Evolutionary conservation across 2,113 vertebrate genomes (phyloP).

Genomic region (Petaurus breviceps): DNA sequence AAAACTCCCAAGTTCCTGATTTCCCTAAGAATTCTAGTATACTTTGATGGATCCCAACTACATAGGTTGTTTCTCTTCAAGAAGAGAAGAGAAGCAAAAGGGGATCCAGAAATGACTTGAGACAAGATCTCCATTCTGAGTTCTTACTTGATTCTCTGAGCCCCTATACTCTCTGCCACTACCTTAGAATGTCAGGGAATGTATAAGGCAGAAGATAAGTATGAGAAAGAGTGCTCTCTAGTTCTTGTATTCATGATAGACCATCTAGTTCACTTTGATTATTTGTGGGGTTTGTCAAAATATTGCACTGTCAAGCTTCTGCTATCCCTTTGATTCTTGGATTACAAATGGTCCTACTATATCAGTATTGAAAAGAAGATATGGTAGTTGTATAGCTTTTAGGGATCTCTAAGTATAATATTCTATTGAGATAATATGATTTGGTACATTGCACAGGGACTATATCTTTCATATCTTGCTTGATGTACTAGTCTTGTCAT

Average conservation of each 20-base stretch:
- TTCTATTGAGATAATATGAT: background rate
- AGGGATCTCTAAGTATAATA: background rate
- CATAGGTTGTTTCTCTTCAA: too few relatives aligned
- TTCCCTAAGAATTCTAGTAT: too few relatives aligned
- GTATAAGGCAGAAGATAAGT: background rate
- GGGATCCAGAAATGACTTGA: background rate
- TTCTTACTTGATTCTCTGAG: background rate
- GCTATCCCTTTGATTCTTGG: background rate
- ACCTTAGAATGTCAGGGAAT: too few relatives aligned
- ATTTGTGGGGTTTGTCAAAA: background rate
- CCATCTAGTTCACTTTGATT: background rate
- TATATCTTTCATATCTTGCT: background rate
- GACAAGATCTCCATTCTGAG: background rate
- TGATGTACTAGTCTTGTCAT: background rate
- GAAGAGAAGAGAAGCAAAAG: background rate
- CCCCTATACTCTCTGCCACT: background rate
- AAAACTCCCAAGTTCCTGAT: background rate
- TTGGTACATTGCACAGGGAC: background rate
- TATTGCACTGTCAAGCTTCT: background rate
- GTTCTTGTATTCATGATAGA: background rate
- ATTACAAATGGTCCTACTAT: background rate
- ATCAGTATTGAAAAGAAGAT: background rate
- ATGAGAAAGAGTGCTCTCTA: background rate
- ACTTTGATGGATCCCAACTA: background rate
- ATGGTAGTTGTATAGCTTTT: background rate